These are phyloP conservation scores for Propsilocerus akamusi DNA, from an alignment of 1,140 invertebrate species.

Conservation along the genomic window DNA sequence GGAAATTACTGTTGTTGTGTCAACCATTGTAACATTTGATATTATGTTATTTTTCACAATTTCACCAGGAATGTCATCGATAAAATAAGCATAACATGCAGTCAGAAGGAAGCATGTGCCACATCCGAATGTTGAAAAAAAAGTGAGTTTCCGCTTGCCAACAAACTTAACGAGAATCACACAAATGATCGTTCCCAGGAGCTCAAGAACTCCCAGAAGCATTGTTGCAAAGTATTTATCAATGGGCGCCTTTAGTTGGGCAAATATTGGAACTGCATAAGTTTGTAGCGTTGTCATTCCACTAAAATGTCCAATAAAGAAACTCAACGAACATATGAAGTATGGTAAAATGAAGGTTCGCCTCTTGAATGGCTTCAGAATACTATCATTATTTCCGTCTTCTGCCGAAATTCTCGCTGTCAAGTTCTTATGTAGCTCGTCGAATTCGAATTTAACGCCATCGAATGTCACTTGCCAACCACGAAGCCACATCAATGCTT, in stretches of 20 bases:
- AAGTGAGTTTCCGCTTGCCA: conserved; percentile 44
- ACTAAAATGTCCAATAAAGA: conserved; percentile 50
- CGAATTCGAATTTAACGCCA: conserved; percentile 33
- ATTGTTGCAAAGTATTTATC: conserved; percentile 53
- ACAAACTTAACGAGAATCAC: conserved; percentile 43
- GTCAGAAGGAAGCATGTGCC: conserved; percentile 33
- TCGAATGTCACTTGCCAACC: conserved; percentile 35
- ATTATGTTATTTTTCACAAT: conserved; percentile 9
- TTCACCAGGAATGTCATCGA: conserved; percentile 18
- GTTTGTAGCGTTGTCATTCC: conserved; percentile 49
- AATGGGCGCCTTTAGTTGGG: conserved; percentile 42
- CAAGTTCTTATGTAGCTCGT: conserved; percentile 26
- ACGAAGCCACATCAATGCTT: conserved; percentile 41
- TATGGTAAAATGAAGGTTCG: conserved; percentile 41
- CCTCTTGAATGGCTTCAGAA: conserved; percentile 25
- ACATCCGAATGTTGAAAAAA: conserved; percentile 41
- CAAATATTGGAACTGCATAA: conserved; percentile 50
- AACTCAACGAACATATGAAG: conserved; percentile 35
- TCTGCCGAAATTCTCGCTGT: conserved; percentile 18
- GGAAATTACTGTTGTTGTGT: background rate
- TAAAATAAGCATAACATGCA: conserved; percentile 18
- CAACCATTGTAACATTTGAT: background rate
- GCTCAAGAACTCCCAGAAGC: conserved; percentile 42
- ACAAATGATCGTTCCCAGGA: conserved; percentile 39
- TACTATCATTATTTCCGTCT: conserved; percentile 10